Evolutionary conservation across 35 echinoderm and acorn worm species (phyloP).

Genomic region (Lytechinus variegatus): DNA sequence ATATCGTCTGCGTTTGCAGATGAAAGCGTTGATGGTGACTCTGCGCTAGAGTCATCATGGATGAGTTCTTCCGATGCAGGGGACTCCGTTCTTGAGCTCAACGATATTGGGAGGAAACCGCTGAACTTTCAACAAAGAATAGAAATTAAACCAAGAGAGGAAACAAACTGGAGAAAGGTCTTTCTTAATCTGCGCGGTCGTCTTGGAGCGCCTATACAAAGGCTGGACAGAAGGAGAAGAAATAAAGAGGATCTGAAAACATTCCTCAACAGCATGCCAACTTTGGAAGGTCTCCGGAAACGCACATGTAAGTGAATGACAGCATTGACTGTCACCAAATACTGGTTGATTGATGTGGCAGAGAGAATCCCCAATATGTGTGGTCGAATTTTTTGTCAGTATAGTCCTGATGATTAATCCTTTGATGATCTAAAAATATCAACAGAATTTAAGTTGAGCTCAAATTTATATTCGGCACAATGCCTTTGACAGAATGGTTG

Average conservation of each 20-base stretch:
- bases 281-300: constrained; percentile 38
- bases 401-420: too few species aligned
- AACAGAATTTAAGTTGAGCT: too few species aligned
- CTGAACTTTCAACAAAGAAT: not conserved
- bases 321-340: not conserved
- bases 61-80: not conserved
- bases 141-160: not conserved
- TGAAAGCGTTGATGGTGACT: not conserved
- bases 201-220: not conserved
- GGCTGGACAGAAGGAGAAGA: constrained; percentile 20
- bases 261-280: constrained; percentile 22
- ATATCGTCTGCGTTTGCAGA: not conserved
- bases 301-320: not conserved
- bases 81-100: not conserved
- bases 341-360: too few species aligned
- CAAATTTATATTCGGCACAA: too few species aligned
- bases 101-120: not conserved
- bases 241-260: not conserved
- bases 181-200: not conserved
- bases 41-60: not conserved
- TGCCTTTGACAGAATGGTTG: too few species aligned
- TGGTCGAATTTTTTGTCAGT: too few species aligned
- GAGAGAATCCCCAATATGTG: too few species aligned
- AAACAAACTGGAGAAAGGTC: not conserved
- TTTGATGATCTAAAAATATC: too few species aligned